Evolutionary conservation across 2,888 invertebrate genomes (phyloP), one percentile per base, ranked within the genome.

Genomic region (Helicoverpa assulta): DNA sequence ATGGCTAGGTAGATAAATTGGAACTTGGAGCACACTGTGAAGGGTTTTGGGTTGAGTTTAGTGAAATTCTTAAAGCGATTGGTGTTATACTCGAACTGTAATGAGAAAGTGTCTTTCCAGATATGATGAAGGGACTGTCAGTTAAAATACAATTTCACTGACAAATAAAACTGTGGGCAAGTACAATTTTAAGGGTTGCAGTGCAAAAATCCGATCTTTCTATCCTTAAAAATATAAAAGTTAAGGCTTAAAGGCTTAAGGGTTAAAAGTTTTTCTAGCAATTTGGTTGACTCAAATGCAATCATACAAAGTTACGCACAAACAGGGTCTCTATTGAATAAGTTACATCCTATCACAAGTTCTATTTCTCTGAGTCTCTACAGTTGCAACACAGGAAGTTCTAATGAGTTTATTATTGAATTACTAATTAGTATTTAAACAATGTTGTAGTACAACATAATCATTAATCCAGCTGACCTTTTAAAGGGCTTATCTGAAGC

Each of bases 391-490:
- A 72, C 82, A 81, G 81, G 76, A 81, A 77, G 73, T 72, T 56
- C 18, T 70, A 77, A 72, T 60, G 47, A 53, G 55, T 33, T 19
- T 72, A 72, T 63, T 78, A 78, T 72, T 66, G 50, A 80, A 55
- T 47, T 47, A 47, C 12, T 70, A 65, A 80, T 63, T 51, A 73
- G 55, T 58, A 71, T 71, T 71, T 65, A 59, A 70, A 77, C 78
- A 76, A 68, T 55, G 81, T 70, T 70, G 70, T 70, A 70, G 59
- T 56, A 60, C 76, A 58, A 72, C 57, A 63, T 56, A 76, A 76
- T 68, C 54, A 69, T 59, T 61, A 69, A 81, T 81, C 73, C 63
- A 65, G 61, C 56, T 80, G 82, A 73, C 84, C 84, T 83, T 66
- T 67, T 43, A 52, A 71, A 67, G 79, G 82, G 75, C 66, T 62